Conservation (phyloP, 2,113 vertebrate species). For the Engraulis encrasicolus region DNA sequence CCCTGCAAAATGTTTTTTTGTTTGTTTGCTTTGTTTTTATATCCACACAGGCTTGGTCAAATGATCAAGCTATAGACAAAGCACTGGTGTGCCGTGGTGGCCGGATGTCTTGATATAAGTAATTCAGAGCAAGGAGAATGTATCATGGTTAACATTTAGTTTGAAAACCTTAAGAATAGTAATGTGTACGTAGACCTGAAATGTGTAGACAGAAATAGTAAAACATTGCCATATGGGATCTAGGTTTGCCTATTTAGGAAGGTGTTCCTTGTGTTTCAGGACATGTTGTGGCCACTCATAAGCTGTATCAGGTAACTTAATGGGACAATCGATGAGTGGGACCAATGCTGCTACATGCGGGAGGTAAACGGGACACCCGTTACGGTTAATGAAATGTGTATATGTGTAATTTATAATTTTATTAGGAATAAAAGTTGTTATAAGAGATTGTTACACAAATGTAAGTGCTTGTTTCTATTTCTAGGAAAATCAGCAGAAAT, state of each 20-base stretch:
- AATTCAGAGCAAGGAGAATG: not conserved
- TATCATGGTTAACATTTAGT: not conserved
- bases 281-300: not conserved
- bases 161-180: not conserved
- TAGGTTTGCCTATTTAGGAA: not conserved
- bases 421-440: not conserved
- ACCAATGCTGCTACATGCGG: not conserved
- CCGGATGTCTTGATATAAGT: not conserved
- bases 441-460: not conserved
- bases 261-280: not conserved
- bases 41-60: not conserved
- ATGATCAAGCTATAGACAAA: constrained; percentile 2
- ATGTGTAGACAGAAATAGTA: not conserved
- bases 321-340: constrained; percentile 2
- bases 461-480: not conserved
- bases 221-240: not conserved
- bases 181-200: not conserved
- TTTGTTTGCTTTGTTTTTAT: no score
- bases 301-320: not conserved
- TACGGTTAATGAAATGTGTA: not conserved
- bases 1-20: not conserved
- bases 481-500: not conserved
- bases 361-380: not conserved
- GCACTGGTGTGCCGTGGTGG: not conserved
- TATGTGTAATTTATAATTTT: constrained; percentile 13